phyloP scores from a whole-genome alignment of 1,140 invertebrate species.

The Zaprionus camerounensis region DNA sequence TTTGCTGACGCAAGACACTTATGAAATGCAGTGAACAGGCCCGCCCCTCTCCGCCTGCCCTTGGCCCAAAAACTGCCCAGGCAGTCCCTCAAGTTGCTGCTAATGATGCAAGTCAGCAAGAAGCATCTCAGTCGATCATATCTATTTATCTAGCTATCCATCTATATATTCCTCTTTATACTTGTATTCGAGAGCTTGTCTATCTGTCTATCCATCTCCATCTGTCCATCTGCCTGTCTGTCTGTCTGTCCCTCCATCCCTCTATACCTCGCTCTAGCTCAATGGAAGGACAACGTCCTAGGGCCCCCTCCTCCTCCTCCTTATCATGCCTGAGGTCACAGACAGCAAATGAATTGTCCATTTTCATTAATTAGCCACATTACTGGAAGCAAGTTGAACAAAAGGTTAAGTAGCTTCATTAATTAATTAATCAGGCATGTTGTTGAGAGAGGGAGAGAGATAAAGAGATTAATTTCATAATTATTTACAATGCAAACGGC shows the following conservation, averaged over 20 bases:
- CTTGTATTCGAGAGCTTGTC: background rate
- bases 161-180: background rate
- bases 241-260: background rate
- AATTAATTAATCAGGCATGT: background rate
- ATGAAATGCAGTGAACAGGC: constrained; percentile 3
- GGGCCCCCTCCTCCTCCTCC: background rate
- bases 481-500: background rate
- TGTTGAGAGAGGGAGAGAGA: background rate
- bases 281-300: constrained; percentile 23
- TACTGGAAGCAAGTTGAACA: constrained; percentile 2
- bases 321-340: background rate
- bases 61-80: background rate
- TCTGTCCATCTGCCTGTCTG: background rate
- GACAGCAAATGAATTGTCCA: constrained; percentile 16
- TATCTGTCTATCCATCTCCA: background rate
- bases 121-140: background rate
- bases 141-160: background rate
- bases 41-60: too few relatives aligned
- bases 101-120: constrained; percentile 12
- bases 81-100: constrained; percentile 23
- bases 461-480: background rate
- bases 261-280: background rate
- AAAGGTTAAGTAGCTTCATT: constrained; percentile 18
- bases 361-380: constrained; percentile 39
- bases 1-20: constrained; percentile 35